phyloP scores from a whole-genome alignment of 2,888 invertebrate genomes.

The Lepidonotus clava region DNA sequence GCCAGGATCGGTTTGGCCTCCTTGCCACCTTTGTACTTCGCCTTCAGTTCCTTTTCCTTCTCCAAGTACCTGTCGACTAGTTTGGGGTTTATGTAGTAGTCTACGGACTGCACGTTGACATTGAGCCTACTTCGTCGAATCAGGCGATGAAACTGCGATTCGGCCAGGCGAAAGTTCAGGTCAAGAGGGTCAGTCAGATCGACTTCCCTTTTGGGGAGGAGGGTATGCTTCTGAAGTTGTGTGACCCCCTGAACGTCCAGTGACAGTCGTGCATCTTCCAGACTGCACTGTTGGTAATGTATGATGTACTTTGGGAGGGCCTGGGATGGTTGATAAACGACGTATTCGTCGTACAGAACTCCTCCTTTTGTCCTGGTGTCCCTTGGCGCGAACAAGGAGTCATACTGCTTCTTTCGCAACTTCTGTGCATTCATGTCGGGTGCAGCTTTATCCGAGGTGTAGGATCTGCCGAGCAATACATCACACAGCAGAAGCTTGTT shows the following conservation, averaged over 20 bases:
- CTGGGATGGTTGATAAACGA: constrained; percentile 58
- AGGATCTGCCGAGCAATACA: constrained; percentile 59
- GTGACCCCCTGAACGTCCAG: not conserved
- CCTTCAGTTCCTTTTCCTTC: constrained; percentile 49
- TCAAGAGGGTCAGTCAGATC: constrained; percentile 28
- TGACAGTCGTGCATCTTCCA: not conserved
- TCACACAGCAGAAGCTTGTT: constrained; percentile 62
- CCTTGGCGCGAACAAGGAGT: constrained; percentile 59
- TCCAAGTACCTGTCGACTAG: constrained; percentile 40
- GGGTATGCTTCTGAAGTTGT: not conserved
- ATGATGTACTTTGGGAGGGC: constrained; percentile 59
- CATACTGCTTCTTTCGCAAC: constrained; percentile 49
- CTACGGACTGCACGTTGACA: constrained; percentile 39
- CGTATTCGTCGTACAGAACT: constrained; percentile 59
- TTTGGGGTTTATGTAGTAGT: constrained; percentile 57
- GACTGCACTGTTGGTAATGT: constrained; percentile 51
- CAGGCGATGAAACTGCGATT: constrained; percentile 60
- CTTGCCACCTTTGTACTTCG: constrained; percentile 29
- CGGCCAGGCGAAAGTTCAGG: constrained; percentile 55
- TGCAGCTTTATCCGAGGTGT: constrained; percentile 8
- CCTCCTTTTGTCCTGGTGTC: constrained; percentile 48
- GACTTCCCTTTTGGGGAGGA: constrained; percentile 28
- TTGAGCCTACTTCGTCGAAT: not conserved
- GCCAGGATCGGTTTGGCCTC: constrained; percentile 53
- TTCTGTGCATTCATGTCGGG: constrained; percentile 43